Percentiles rank a stretch among this genome's conserved stretches.
phyloP scores from a whole-genome alignment of 2,113 vertebrate species.

The Xiphophorus hellerii region DNA sequence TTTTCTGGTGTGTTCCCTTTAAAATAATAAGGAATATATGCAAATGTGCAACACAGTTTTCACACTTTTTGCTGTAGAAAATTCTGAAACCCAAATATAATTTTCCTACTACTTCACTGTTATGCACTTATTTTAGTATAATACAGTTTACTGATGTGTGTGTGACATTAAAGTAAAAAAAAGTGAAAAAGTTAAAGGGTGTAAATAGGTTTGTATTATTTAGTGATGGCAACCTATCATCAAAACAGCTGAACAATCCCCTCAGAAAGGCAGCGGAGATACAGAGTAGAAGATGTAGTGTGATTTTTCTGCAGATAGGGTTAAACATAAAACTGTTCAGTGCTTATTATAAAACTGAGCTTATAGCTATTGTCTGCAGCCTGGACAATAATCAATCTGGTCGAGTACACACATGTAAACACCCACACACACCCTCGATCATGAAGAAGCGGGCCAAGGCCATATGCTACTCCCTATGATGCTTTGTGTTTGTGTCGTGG shows the following conservation, averaged over 20 bases:
- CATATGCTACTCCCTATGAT: conserved; percentile 30
- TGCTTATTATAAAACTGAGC: conserved; percentile 27
- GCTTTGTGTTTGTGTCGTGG: conserved; percentile 2
- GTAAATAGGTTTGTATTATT: not conserved
- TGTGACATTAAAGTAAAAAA: too few species aligned
- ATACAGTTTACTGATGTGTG: not conserved
- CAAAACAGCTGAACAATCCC: conserved; percentile 37
- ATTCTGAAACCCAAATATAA: not conserved
- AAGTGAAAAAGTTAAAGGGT: too few species aligned
- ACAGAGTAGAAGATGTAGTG: conserved; percentile 42
- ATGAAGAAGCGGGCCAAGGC: conserved; percentile 29
- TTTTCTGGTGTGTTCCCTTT: not conserved
- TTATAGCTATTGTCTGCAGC: conserved; percentile 35
- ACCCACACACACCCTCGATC: conserved; percentile 19
- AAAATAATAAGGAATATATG: too few species aligned
- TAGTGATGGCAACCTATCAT: conserved; percentile 40
- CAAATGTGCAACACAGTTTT: too few species aligned
- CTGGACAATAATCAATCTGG: conserved; percentile 46
- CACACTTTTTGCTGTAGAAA: not conserved
- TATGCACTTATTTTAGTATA: not conserved
- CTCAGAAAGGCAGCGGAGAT: conserved; percentile 29
- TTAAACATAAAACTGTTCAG: conserved; percentile 1
- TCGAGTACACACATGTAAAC: conserved; percentile 8
- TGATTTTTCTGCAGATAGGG: conserved; percentile 35
- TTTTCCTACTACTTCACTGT: not conserved